Evolutionary conservation across 2,888 invertebrate genomes (phyloP), one percentile per base, ranked within the genome.

Genomic region (Ophion slaviceki): DNA sequence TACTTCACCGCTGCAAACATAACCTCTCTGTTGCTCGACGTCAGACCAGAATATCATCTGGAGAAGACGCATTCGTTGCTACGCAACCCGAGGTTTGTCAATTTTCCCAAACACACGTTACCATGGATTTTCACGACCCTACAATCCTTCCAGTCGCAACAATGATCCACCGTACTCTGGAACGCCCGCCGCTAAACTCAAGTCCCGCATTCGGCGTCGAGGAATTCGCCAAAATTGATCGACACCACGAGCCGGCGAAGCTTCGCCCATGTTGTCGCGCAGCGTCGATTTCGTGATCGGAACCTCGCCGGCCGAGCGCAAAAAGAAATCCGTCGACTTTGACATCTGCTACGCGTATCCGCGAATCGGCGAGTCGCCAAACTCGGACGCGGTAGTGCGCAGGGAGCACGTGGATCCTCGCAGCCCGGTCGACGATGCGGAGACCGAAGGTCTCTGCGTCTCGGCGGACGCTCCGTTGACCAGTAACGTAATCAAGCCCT

Each of bases 361-460:
- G 20, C 80, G 47, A 32, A 75, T 89, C 36, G 77, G 85, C 6
- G 74, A 80, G 1, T 64, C 85, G 24, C n/a, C 57, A 10, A 70
- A 88, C 1, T 67, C 81, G 10, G 80, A 79, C n/a, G 84, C 79
- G 14, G 75, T 91, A 5, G 66, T 92, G 10, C 82, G 80, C 5
- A 87, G 40, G 36, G 28, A 78, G 2, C 88, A 59, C 7, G 77
- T 80, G 20, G 81, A 70, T 68, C 84, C 86, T 4, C 86, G 84
- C 59, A 80, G 87, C 87, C 45, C 76, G 79, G 40, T 74, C 85
- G 40, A 84, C 59, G 71, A 86, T 62, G 67, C 85, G 70, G 71
- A 81, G 68, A 24, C 85, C 40, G 92, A 92, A 81, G 93, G 92
- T 36, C 88, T 93, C 2, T 92, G 90, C 78, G 87, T 89, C 1